These are phyloP conservation scores for Halyomorpha halys DNA, from an alignment of 1,140 invertebrate genomes.

Conservation along the genomic window DNA sequence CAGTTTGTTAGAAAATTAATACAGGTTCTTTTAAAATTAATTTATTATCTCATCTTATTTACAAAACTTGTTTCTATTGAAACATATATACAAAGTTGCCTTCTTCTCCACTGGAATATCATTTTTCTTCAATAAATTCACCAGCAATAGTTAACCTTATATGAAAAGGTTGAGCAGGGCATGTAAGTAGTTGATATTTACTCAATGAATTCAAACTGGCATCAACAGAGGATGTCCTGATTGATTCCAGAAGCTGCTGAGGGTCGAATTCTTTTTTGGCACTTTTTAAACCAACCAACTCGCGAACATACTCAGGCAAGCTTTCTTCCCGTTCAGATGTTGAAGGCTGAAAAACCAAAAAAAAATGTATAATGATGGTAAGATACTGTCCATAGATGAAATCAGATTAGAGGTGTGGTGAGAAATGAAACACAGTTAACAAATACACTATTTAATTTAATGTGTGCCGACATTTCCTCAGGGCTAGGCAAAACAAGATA, in stretches of 20 bases:
- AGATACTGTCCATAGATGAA: too few species aligned
- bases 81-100: not conserved
- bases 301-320: conserved; percentile 1
- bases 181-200: conserved; percentile 18
- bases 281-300: conserved; percentile 1
- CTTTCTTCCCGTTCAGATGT: not conserved
- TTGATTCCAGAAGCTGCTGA: not conserved
- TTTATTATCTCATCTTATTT: not conserved
- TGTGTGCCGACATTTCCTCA: too few species aligned
- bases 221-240: not conserved
- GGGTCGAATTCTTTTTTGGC: not conserved
- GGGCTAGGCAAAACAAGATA: too few species aligned
- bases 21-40: not conserved
- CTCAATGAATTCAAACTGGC: not conserved
- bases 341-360: too few species aligned
- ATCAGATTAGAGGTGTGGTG: too few species aligned
- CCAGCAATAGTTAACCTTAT: conserved; percentile 24
- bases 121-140: conserved; percentile 31
- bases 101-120: conserved; percentile 53
- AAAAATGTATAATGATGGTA: too few species aligned
- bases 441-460: too few species aligned
- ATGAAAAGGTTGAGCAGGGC: conserved; percentile 21
- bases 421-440: too few species aligned
- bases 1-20: too few species aligned
- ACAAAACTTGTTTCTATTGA: not conserved